Percentiles rank a stretch among this genome's conserved stretches.
Conservation (phyloP, 2,113 vertebrate genomes). For the Pseudorectes ferrugineus region DNA sequence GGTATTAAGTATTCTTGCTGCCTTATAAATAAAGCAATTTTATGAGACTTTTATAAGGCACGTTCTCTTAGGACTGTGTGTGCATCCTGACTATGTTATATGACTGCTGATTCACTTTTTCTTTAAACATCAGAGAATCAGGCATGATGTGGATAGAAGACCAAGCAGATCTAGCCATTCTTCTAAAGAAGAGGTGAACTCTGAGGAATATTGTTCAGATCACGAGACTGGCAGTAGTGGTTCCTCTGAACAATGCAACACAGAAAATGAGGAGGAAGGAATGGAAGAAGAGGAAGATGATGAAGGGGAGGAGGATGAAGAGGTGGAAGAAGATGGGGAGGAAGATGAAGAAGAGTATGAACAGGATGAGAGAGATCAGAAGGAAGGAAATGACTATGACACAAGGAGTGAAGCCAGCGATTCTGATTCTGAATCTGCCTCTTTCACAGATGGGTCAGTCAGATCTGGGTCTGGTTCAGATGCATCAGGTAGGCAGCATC, state of each 20-base stretch:
- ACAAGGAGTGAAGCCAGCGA: slow-evolving; percentile 95
- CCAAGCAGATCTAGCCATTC: slow-evolving; percentile 84
- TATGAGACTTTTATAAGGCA: slow-evolving; percentile 45
- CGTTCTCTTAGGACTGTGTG: slow-evolving; percentile 45
- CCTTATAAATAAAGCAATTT: slow-evolving; percentile 62
- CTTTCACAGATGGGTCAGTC: slow-evolving; percentile 92
- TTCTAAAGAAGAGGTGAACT: slow-evolving; percentile 84
- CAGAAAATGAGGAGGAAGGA: slow-evolving; percentile 82
- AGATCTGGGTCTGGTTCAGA: slow-evolving; percentile 89
- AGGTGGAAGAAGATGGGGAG: slow-evolving; percentile 78
- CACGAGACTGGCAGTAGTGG: slow-evolving; percentile 84
- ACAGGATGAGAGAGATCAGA: slow-evolving; percentile 83
- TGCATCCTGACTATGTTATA: slow-evolving; percentile 52
- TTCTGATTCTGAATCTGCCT: slow-evolving; percentile 91
- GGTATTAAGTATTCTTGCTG: slow-evolving; percentile 75
- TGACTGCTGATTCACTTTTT: slow-evolving; percentile 74
- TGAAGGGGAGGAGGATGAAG: slow-evolving; percentile 78
- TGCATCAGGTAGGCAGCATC: slow-evolving; percentile 80
- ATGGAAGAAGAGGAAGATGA: slow-evolving; percentile 80
- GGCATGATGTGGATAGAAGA: slow-evolving; percentile 78
- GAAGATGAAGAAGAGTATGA: slow-evolving; percentile 84
- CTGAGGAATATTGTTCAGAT: slow-evolving; percentile 90
- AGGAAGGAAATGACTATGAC: slow-evolving; percentile 90
- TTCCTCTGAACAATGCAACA: slow-evolving; percentile 86
- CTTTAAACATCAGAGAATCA: slow-evolving; percentile 83